Percentiles rank a stretch among this genome's conserved stretches.
These are phyloP conservation scores for Chelidonichthys spinosus DNA, from an alignment of 2,797 vertebrate species.

Conservation along the genomic window DNA sequence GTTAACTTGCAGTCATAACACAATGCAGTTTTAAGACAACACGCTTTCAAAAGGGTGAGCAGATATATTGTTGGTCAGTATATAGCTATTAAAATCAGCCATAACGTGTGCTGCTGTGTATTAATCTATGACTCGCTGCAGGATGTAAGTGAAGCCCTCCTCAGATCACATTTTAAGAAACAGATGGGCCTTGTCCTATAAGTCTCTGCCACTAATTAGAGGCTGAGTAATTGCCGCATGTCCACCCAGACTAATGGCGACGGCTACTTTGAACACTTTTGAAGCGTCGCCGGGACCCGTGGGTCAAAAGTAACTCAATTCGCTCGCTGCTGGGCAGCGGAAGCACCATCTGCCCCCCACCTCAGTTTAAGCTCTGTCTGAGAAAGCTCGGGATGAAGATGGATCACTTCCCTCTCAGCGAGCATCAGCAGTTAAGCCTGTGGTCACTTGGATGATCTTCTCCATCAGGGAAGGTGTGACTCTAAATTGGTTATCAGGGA, in stretches of 20 bases:
- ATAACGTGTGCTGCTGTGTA: slow-evolving; percentile 41
- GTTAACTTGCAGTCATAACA: neutral
- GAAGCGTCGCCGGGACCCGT: slow-evolving; percentile 58
- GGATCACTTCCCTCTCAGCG: slow-evolving; percentile 75
- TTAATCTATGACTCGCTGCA: slow-evolving; percentile 48
- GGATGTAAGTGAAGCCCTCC: slow-evolving; percentile 22
- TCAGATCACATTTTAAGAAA: slow-evolving; percentile 60
- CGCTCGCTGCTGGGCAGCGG: slow-evolving; percentile 58
- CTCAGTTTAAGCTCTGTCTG: slow-evolving; percentile 44
- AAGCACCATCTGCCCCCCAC: slow-evolving; percentile 73
- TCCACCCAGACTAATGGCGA: slow-evolving; percentile 57
- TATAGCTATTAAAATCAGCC: slow-evolving; percentile 23
- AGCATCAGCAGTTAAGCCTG: slow-evolving; percentile 64
- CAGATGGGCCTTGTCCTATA: slow-evolving; percentile 75
- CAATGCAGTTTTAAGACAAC: neutral
- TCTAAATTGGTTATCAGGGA: slow-evolving; percentile 65
- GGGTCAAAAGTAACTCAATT: slow-evolving; percentile 83
- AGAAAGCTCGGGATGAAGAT: slow-evolving; percentile 70
- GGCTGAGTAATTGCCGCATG: slow-evolving; percentile 71
- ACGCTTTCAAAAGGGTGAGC: neutral
- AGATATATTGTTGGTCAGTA: neutral
- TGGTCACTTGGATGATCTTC: slow-evolving; percentile 34
- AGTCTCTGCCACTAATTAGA: slow-evolving; percentile 66
- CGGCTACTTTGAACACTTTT: slow-evolving; percentile 56
- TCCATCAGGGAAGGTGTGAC: slow-evolving; percentile 60